Conservation (phyloP, 1,140 invertebrate species). For the Pogonomyrmex californicus region DNA sequence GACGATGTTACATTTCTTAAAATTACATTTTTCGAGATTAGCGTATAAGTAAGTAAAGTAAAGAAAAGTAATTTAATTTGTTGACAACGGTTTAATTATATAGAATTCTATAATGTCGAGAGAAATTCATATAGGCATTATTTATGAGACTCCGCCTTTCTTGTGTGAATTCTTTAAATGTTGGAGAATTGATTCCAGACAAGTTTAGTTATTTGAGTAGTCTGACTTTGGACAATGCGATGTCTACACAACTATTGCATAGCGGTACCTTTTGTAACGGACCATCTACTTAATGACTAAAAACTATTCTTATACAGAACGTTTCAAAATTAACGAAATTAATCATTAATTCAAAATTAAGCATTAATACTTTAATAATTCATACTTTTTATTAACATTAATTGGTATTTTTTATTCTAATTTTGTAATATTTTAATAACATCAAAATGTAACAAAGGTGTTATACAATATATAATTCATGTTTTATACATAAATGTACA, state of each 20-base stretch:
- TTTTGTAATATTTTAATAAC: background rate
- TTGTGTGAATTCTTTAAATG: background rate
- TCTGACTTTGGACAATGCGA: conserved; percentile 2
- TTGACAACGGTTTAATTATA: background rate
- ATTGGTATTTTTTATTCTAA: background rate
- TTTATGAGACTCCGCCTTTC: background rate
- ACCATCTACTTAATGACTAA: background rate
- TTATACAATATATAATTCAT: background rate
- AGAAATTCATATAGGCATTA: background rate
- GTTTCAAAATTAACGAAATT: background rate
- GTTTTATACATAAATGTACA: too few species aligned
- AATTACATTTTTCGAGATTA: background rate
- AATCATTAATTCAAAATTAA: background rate
- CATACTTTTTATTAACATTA: background rate
- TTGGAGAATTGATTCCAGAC: background rate
- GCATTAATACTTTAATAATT: background rate
- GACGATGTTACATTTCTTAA: background rate
- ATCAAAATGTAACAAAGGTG: background rate
- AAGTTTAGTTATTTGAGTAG: conserved; percentile 24
- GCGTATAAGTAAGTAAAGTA: background rate
- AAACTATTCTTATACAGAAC: background rate
- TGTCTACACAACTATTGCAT: background rate
- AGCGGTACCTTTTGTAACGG: background rate
- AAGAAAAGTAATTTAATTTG: background rate
- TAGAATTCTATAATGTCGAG: background rate